Percentiles rank a stretch among this genome's conserved stretches.
Conservation (phyloP, 2,888 invertebrate genomes). For the Ichneumon xanthorius region DNA sequence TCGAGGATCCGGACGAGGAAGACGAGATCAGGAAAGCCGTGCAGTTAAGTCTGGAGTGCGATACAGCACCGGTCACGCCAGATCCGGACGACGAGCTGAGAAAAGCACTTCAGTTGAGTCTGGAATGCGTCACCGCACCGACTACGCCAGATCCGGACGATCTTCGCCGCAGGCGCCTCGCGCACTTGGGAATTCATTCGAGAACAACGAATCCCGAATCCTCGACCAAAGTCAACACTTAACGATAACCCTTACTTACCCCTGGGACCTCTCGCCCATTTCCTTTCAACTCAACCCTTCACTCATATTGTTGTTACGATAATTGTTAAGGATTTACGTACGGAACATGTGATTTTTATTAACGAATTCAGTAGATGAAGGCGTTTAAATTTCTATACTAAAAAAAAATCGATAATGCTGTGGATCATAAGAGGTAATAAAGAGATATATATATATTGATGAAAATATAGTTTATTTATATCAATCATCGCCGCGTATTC, state of each 20-base stretch:
- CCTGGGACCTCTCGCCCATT: neutral
- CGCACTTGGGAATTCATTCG: conserved; percentile 76
- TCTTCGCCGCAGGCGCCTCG: conserved; percentile 79
- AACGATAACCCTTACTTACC: conserved; percentile 74
- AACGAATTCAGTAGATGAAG: conserved; percentile 51
- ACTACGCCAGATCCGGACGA: conserved; percentile 83
- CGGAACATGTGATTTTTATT: conserved; percentile 54
- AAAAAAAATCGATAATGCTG: conserved; percentile 52
- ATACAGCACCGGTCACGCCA: conserved; percentile 82
- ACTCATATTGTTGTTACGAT: conserved; percentile 52
- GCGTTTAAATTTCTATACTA: conserved; percentile 64
- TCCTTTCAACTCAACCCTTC: conserved; percentile 33
- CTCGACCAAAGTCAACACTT: conserved; percentile 81
- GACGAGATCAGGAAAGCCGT: conserved; percentile 86
- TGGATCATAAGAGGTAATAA: conserved; percentile 59
- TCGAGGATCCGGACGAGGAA: conserved; percentile 78
- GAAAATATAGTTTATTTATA: neutral
- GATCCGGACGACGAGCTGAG: conserved; percentile 85
- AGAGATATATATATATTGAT: conserved; percentile 59
- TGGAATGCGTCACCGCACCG: conserved; percentile 83
- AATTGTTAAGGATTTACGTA: conserved; percentile 54
- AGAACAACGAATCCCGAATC: conserved; percentile 77
- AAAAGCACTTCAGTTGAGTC: conserved; percentile 85
- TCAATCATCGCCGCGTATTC: neutral
- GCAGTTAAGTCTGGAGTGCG: conserved; percentile 85